Evolutionary conservation across 2,888 invertebrate genomes (phyloP).

Genomic region (Nebria salina): DNA sequence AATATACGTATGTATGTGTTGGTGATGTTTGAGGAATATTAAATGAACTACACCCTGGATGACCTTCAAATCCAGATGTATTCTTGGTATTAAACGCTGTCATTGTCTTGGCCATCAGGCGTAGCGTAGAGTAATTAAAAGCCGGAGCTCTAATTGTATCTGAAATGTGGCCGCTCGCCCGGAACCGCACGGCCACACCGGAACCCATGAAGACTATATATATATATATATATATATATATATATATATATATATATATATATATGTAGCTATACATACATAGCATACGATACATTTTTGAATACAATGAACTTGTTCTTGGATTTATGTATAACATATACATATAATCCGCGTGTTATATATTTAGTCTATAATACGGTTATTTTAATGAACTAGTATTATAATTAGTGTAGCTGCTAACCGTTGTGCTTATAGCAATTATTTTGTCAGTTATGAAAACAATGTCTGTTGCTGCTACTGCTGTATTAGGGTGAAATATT

Average conservation of each 20-base stretch:
- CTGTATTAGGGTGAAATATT: too few relatives aligned
- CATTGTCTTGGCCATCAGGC: background rate
- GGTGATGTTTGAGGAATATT: too few relatives aligned
- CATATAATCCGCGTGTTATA: background rate
- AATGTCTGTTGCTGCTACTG: too few relatives aligned
- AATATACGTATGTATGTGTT: too few relatives aligned
- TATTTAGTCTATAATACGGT: too few relatives aligned
- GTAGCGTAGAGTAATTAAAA: background rate
- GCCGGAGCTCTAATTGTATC: background rate
- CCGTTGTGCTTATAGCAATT: too few relatives aligned
- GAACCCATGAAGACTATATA: constrained; percentile 1
- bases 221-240: background rate
- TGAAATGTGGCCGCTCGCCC: background rate
- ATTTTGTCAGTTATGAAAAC: too few relatives aligned
- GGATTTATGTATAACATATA: background rate
- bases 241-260: background rate
- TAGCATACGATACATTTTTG: background rate
- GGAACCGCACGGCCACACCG: background rate
- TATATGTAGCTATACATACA: background rate
- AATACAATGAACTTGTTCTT: background rate
- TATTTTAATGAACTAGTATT: too few relatives aligned
- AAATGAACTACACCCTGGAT: too few relatives aligned
- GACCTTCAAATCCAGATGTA: too few relatives aligned
- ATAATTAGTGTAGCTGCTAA: too few relatives aligned
- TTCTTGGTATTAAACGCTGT: background rate